Conservation (phyloP, 2,113 vertebrate species). For the Nesoenas mayeri region DNA sequence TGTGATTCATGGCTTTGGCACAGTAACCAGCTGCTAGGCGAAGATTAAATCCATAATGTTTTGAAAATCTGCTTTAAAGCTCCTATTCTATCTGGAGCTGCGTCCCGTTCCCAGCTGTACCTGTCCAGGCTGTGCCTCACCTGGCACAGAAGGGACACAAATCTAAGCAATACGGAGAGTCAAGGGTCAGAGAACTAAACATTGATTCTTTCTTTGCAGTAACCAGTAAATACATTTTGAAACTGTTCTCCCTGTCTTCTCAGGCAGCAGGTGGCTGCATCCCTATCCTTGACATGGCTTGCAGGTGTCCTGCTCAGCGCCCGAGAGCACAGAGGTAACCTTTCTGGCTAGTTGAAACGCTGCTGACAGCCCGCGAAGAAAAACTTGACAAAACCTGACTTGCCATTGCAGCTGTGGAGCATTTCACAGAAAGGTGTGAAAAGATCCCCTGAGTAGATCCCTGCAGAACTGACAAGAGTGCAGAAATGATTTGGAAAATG, state of each 20-base stretch:
- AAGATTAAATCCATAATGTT: conserved; percentile 19
- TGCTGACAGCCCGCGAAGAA: neutral
- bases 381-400: neutral
- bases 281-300: neutral
- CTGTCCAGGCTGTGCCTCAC: neutral
- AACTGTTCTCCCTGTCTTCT: neutral
- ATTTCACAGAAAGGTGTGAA: neutral
- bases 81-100: neutral
- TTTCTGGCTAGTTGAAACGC: neutral
- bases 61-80: neutral
- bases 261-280: neutral
- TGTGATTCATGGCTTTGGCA: conserved; percentile 35
- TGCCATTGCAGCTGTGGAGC: neutral
- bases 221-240: neutral
- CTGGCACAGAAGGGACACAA: neutral
- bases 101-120: neutral
- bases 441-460: neutral
- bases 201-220: neutral
- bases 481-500: neutral
- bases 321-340: neutral
- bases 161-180: neutral
- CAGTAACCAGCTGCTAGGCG: conserved; percentile 26
- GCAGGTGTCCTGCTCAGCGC: neutral
- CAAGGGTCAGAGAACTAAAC: neutral
- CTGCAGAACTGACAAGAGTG: neutral